A percentile compares a stretch with the other conserved stretches of the same genome.
Evolutionary conservation across 2,797 vertebrate genomes (phyloP).

Genomic region (Ibycter americanus): DNA sequence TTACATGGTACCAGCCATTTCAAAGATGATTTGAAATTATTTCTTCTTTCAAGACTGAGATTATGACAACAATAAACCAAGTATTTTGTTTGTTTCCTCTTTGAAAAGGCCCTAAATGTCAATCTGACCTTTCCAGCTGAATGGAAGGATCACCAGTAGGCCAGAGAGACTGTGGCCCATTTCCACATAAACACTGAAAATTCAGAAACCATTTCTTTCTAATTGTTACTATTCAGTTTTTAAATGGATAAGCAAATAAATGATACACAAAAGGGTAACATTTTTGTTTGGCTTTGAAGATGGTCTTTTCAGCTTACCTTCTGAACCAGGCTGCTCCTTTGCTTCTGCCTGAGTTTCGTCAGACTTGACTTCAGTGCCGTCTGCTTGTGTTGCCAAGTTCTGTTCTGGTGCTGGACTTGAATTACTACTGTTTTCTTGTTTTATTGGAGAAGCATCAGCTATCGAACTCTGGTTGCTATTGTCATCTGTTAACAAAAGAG

Average conservation of each 20-base stretch:
- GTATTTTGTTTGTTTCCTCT: not conserved
- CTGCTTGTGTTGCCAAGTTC: constrained; percentile 66
- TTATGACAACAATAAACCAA: not conserved
- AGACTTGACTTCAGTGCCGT: constrained; percentile 78
- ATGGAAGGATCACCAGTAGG: not conserved
- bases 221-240: not conserved
- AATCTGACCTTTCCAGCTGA: not conserved
- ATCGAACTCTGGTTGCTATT: constrained; percentile 99
- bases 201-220: not conserved
- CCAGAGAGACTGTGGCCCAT: not conserved
- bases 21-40: not conserved
- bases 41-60: not conserved
- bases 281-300: not conserved
- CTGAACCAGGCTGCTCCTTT: constrained; percentile 82
- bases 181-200: not conserved
- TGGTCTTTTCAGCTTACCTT: constrained; percentile 75
- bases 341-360: constrained; percentile 85
- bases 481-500: constrained; percentile 81
- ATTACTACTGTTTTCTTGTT: constrained; percentile 96
- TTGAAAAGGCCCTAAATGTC: not conserved
- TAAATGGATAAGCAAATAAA: not conserved
- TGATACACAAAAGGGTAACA: not conserved
- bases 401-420: constrained; percentile 94
- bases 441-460: constrained; percentile 95
- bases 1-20: not conserved